These are phyloP conservation scores for Zaprionus tsacasi DNA, from an alignment of 1,140 invertebrate genomes.

Conservation along the genomic window DNA sequence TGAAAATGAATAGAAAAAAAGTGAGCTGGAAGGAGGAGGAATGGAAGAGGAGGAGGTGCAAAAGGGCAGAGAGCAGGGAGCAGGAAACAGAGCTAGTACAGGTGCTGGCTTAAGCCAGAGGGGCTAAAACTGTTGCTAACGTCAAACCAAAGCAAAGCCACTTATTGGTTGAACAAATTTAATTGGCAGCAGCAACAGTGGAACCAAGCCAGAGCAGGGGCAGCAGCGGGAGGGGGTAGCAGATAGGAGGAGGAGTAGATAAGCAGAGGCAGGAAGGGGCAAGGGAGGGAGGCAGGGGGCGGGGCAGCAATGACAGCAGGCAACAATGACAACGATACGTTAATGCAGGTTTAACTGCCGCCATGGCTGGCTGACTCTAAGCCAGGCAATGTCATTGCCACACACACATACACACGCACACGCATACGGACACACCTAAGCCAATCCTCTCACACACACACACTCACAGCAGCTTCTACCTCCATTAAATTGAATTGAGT, in stretches of 20 bases:
- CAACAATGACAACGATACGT: constrained; percentile 53
- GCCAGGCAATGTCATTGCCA: constrained; percentile 36
- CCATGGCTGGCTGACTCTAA: constrained; percentile 40
- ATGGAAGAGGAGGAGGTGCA: too few relatives aligned
- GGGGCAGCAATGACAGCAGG: constrained; percentile 32
- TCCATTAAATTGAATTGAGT: constrained; percentile 34
- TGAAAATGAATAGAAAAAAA: constrained; percentile 2
- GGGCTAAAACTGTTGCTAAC: constrained; percentile 46
- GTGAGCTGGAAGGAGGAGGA: neutral
- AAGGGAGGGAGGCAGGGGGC: neutral
- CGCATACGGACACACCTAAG: constrained; percentile 2
- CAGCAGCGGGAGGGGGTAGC: neutral
- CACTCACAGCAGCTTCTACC: neutral
- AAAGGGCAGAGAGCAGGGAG: neutral
- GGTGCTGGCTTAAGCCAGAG: constrained; percentile 29
- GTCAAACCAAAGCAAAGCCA: constrained; percentile 58
- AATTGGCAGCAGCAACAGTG: constrained; percentile 57
- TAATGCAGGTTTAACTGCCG: constrained; percentile 62
- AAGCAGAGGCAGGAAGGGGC: neutral
- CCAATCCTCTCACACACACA: neutral
- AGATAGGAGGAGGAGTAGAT: neutral
- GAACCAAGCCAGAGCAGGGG: neutral
- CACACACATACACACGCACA: neutral
- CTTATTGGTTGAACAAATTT: constrained; percentile 65
- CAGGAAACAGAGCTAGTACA: neutral